Base-by-base conservation (phyloP, 2,888 invertebrate species). In the Zootermopsis nevadensis region DNA sequence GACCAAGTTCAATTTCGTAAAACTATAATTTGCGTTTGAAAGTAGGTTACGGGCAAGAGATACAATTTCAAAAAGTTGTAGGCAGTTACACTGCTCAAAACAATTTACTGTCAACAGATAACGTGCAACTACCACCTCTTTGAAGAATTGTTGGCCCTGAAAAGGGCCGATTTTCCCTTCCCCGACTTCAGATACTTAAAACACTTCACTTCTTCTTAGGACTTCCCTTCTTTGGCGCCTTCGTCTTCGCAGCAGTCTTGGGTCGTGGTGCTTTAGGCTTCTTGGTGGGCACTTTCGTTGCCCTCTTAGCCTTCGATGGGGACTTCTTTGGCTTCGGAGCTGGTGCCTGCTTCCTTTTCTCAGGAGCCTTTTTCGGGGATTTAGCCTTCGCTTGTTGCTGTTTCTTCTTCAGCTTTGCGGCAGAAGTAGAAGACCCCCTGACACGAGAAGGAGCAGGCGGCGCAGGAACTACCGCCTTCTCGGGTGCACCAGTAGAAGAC, bases 401-500 rank as follows among this genome's bases (percentile, higher is more conserved):
- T n/a, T n/a, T n/a, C 15, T 69, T 69, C 69, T 69, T 69, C 15
- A 15, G 33, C 33, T 69, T 69, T n/a, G 60, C n/a, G 0, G n/a
- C 27, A 10, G 60, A 60, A 1, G 48, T 19, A 48, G 12, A 8
- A 42, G 19, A 3, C 4, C 27, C 33, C 22, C 22, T 19, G 30
- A 48, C 19, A 3, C 48, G 53, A n/a, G 3, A 24, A 7, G 35
- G n/a, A 1, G 38, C 38, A n/a, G 3, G n/a, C 8, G 35, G n/a
- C 10, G 38, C 38, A 12, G 8, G 1, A 35, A 38, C 0, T 6
- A n/a, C 77, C 0, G 77, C 42, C 4, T 27, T 4, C 53, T 48
- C 53, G 7, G 53, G 31, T 0, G 53, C 0, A 53, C 53, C 53
- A 4, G 48, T 31, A 2, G 53, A 69, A 15, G 89, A 89, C 24